Conservation (phyloP, 2,888 invertebrate species). For the Amphipyra berbera region DNA sequence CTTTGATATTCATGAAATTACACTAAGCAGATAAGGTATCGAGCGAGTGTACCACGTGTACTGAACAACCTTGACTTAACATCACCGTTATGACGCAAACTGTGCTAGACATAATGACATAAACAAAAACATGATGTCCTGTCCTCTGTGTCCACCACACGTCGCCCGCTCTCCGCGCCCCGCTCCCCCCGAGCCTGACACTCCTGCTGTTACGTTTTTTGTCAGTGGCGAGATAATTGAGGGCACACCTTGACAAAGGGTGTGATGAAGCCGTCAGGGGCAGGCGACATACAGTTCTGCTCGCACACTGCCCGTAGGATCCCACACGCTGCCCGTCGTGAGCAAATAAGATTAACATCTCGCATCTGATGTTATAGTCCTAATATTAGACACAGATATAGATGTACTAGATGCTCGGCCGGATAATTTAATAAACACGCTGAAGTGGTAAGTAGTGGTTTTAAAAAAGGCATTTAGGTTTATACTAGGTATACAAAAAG, state of each 20-base stretch:
- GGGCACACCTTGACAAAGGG: slow-evolving; percentile 18
- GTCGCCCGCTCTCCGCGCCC: not conserved
- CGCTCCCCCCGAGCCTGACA: not conserved
- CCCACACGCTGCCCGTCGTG: not conserved
- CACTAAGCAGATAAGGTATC: not conserved
- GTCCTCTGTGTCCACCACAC: not conserved
- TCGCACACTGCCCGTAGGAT: slow-evolving; percentile 5
- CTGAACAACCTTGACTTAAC: not conserved
- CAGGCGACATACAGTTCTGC: not conserved
- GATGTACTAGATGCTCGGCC: slow-evolving; percentile 3
- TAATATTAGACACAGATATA: not conserved
- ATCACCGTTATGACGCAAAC: no score
- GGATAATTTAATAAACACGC: not conserved
- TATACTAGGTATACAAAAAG: no score
- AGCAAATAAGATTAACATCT: slow-evolving; percentile 1
- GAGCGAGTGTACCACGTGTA: not conserved
- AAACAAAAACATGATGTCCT: not conserved
- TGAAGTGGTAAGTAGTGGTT: no score
- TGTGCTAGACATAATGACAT: slow-evolving; percentile 1
- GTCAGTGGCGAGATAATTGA: slow-evolving; percentile 1
- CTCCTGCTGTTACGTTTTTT: slow-evolving; percentile 16
- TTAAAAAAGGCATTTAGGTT: no score
- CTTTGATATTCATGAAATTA: no score
- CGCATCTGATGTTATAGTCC: slow-evolving; percentile 2
- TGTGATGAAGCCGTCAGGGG: slow-evolving; percentile 3